These are phyloP conservation scores for Bryconaethiops microstoma DNA, from an alignment of 2,797 vertebrate species.

Conservation along the genomic window DNA sequence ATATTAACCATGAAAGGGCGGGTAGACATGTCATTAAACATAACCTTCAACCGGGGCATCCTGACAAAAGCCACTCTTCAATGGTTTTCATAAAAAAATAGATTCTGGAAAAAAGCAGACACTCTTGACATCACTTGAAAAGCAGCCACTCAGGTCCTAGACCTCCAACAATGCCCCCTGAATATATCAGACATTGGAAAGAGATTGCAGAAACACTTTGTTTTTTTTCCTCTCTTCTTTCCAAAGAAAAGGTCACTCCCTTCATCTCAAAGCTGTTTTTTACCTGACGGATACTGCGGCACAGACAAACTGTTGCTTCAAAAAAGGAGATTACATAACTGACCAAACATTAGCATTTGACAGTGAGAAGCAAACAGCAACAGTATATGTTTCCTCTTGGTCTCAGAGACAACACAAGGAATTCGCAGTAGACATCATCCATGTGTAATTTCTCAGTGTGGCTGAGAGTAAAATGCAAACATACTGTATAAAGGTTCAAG, in stretches of 20 bases:
- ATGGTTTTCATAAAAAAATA: neutral
- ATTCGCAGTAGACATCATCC: neutral
- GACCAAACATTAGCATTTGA: conserved; percentile 38
- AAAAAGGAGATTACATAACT: conserved; percentile 2
- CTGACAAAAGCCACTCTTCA: neutral
- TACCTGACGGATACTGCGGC: neutral
- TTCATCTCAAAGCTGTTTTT: conserved; percentile 15
- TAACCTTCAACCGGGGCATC: neutral
- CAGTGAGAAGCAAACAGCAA: neutral
- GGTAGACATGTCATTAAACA: neutral
- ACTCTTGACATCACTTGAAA: conserved; percentile 5
- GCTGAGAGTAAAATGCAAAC: too few species aligned
- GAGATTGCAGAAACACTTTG: conserved; percentile 14
- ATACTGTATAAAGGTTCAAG: too few species aligned
- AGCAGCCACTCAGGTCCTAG: conserved; percentile 7
- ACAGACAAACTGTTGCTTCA: conserved; percentile 4
- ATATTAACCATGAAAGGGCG: neutral
- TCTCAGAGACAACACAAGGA: neutral
- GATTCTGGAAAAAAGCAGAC: neutral
- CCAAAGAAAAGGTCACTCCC: conserved; percentile 24
- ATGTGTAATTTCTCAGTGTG: neutral
- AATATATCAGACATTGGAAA: conserved; percentile 5
- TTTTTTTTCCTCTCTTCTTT: neutral
- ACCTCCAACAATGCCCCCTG: neutral
- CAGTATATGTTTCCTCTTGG: neutral